Evolutionary conservation across 2,888 invertebrate genomes (phyloP), one percentile per base, ranked within the genome.

Genomic region (Miltochrista miniata): DNA sequence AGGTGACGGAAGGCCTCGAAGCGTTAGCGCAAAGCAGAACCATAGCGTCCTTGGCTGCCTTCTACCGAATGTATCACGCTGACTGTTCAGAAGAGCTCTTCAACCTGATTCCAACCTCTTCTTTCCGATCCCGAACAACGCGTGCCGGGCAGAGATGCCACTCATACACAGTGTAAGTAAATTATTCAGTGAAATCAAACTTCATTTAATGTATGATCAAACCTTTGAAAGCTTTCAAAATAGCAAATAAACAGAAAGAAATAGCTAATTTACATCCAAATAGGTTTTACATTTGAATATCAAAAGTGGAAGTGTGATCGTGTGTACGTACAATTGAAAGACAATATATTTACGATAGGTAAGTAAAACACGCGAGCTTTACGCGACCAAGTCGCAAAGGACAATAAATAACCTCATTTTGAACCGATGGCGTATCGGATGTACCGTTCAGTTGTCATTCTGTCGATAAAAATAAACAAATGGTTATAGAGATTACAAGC

Each of bases 381-480:
- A 53, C 59, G 58, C 72, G 59, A 66, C 61, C 60, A 64, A 67
- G 39, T 68, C 64, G 59, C 63, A 54, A 50, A 64, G 59, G 53
- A 68, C 68, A 61, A 75, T 75, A 75, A 73, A 75, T 75, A 74
- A 75, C 68, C 62, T 68, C 68, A 64, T 70, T 70, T 70, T 72
- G 70, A 70, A 63, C 58, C 45, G 61, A 74, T 74, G 69, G 68
- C 54, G 58, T 62, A 64, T 64, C 60, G 59, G 38, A 44, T 52
- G 48, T 53, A 59, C 61, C n/a, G 35, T 58, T 52, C 56, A 64
- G 55, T 59, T 68, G 72, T 68, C 74, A 63, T 72, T 54, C 54
- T 61, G 74, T 71, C 70, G 73, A 74, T 76, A 76, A 74, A 73
- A 67, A 72, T 63, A 74, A 72, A 75, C 62, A 68, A 75, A 73